Base-by-base conservation (phyloP, 2,113 vertebrate species). In the Pachycephala philippinensis region DNA sequence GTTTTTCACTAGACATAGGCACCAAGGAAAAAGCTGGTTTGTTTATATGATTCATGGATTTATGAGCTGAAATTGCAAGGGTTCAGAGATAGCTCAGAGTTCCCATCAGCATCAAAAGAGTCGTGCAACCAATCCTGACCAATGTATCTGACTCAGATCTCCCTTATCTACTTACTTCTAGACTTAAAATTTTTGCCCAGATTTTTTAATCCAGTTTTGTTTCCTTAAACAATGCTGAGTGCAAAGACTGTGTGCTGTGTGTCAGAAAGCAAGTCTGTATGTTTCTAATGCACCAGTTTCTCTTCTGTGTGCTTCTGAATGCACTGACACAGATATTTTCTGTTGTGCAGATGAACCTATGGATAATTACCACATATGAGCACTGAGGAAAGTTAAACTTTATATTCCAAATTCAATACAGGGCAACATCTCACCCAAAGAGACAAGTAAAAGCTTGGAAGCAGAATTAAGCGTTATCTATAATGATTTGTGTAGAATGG, bases 81-180 rank as follows among this genome's bases (percentile, higher is more conserved):
- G 78, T 78, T 93, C 75, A 77, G 57, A 71, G 84, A 82, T 20
- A 87, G 74, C 61, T 81, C 76, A 39, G 76, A 61, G 68, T 74
- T 95, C 92, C 88, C 90, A 86, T n/a, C 85, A 72, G n/a, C 59
- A 79, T 66, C 90, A 88, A 77, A 92, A 47, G 40, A 91, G 69
- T 27, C 18, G 0, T 57, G 71, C 60, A 84, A 64, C 1, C 0
- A 91, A 85, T 85, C 57, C 76, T 68, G 69, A 90, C 79, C 65
- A 49, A 78, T 1, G 1, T n/a, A 84, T 90, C 76, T 87, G 79
- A 93, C 44, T 87, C 44, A 8, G 24, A 92, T 33, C 61, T 95
- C 50, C 70, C 2, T 1, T 30, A 83, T 53, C 76, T 77, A 21
- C 57, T 77, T 53, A 65, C 26, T 87, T 75, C 35, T 84, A 59